A percentile compares a stretch with the other conserved stretches of the same genome.
phyloP scores from a whole-genome alignment of 2,113 vertebrate species.

The Clarias batrachus region DNA sequence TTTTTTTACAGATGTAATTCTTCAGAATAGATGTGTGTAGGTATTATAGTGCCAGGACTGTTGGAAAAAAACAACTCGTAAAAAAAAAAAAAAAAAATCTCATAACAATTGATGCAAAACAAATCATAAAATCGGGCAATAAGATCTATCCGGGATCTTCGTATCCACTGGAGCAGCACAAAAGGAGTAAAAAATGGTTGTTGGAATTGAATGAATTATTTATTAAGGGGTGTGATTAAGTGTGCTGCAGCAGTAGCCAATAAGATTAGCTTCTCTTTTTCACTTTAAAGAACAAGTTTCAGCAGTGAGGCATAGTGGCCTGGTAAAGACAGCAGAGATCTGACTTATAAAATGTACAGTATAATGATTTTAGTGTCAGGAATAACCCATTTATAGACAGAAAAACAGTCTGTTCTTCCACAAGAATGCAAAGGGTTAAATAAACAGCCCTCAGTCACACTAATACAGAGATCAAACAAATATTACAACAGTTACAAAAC shows the following conservation, averaged over 20 bases:
- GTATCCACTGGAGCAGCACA: neutral
- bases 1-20: conserved; percentile 27
- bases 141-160: neutral
- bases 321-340: neutral
- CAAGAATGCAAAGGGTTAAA: neutral
- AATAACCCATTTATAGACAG: too few species aligned
- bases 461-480: neutral
- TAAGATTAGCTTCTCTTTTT: neutral
- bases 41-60: conserved; percentile 5
- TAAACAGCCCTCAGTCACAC: neutral
- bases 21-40: conserved; percentile 30
- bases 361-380: too few species aligned
- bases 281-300: neutral
- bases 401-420: too few species aligned
- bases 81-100: neutral
- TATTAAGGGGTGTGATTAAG: neutral
- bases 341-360: neutral
- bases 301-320: neutral
- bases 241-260: neutral
- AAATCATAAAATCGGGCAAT: neutral
- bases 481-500: too few species aligned
- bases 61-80: neutral
- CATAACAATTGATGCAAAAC: neutral
- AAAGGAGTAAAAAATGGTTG: neutral
- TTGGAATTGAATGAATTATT: neutral